A percentile compares a stretch with the other conserved stretches of the same genome.
These are phyloP conservation scores for Epirrhoe alternata DNA, from an alignment of 2,888 invertebrate genomes.

Conservation along the genomic window DNA sequence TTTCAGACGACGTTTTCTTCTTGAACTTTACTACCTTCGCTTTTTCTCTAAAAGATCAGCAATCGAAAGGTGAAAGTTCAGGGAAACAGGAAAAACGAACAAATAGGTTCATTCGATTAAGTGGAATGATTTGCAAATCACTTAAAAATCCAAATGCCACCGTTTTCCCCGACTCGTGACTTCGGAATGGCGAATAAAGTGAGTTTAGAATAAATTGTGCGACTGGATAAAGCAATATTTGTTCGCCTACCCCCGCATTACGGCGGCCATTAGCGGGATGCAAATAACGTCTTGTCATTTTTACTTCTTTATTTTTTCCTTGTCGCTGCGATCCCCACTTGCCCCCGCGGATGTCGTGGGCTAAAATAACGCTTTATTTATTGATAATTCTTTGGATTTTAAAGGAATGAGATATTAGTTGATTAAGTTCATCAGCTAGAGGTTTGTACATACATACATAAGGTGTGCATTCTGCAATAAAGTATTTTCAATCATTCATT, in stretches of 20 bases:
- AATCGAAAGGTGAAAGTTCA: conserved; percentile 38
- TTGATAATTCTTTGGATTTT: conserved; percentile 46
- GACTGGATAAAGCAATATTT: conserved; percentile 85
- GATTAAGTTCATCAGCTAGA: background rate
- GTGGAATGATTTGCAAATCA: conserved; percentile 82
- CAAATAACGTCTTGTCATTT: conserved; percentile 85
- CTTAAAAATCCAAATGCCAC: conserved; percentile 80
- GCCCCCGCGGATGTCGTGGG: conserved; percentile 50
- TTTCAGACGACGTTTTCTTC: conserved; percentile 58
- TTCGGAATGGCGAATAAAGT: conserved; percentile 78
- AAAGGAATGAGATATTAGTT: background rate
- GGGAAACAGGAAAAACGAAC: conserved; percentile 66
- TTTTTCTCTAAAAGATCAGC: conserved; percentile 28
- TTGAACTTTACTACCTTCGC: conserved; percentile 42
- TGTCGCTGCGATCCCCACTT: conserved; percentile 54
- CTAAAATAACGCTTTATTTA: conserved; percentile 54
- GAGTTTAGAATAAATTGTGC: conserved; percentile 83
- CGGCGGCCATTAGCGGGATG: conserved; percentile 82
- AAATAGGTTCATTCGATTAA: conserved; percentile 81
- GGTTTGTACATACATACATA: no score
- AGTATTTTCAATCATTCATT: no score
- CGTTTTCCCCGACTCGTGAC: conserved; percentile 74
- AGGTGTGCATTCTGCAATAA: no score
- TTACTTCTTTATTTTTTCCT: conserved; percentile 78
- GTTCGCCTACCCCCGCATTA: conserved; percentile 84